phyloP scores from a whole-genome alignment of 1,140 invertebrate species.

The Drosophila burlai region DNA sequence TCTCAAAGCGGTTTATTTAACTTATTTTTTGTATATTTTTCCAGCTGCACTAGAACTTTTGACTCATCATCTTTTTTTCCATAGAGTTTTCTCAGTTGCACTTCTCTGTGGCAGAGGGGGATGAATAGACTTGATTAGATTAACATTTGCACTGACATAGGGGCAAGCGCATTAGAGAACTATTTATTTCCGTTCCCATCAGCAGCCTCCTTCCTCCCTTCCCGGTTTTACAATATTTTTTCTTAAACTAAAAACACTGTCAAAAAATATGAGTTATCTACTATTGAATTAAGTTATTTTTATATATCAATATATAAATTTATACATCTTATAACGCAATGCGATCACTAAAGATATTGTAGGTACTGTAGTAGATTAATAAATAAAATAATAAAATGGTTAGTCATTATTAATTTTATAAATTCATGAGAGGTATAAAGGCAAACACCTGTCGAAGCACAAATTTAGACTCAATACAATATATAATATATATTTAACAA shows the following conservation, averaged over 20 bases:
- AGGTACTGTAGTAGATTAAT: not conserved
- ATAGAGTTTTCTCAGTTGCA: not conserved
- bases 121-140: slow-evolving; percentile 62
- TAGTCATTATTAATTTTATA: not conserved
- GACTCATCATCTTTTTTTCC: not conserved
- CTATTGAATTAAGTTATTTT: no score
- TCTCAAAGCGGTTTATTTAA: not conserved
- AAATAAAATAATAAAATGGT: not conserved
- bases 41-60: not conserved
- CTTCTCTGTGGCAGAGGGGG: not conserved
- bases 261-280: not conserved
- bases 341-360: no score
- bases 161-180: slow-evolving; percentile 49
- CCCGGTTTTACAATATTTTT: not conserved
- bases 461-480: not conserved
- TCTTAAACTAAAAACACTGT: not conserved
- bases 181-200: slow-evolving; percentile 29
- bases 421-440: not conserved
- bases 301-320: not conserved
- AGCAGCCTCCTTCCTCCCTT: slow-evolving; percentile 3
- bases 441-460: not conserved
- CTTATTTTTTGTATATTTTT: slow-evolving; percentile 4
- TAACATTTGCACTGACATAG: slow-evolving; percentile 70
- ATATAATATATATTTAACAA: no score
- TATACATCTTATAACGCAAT: no score